Evolutionary conservation across 2,888 invertebrate genomes (phyloP).

Genomic region (Latrodectus hesperus): DNA sequence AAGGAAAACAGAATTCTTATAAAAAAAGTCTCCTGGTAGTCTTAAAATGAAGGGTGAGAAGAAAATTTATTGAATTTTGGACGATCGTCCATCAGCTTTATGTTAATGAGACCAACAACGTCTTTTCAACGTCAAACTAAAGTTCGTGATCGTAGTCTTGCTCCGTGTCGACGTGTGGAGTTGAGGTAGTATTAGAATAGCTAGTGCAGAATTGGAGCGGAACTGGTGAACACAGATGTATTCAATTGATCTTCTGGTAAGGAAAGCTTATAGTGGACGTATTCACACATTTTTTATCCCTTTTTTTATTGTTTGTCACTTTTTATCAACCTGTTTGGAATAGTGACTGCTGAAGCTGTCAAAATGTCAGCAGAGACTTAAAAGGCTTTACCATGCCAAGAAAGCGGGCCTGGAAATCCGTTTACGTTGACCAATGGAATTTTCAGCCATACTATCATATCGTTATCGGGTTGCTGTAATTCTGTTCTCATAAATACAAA

Average conservation of each 20-base stretch:
- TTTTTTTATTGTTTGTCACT: constrained; percentile 5
- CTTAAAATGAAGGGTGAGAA: neutral
- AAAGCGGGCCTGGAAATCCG: no score
- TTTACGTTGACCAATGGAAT: no score
- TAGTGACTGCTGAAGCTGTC: neutral
- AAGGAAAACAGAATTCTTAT: no score
- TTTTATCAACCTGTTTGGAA: constrained; percentile 7
- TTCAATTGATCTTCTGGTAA: constrained; percentile 37
- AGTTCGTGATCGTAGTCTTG: constrained; percentile 32
- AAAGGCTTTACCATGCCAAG: neutral
- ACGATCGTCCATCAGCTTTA: constrained; percentile 47
- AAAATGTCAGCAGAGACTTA: neutral
- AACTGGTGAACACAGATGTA: constrained; percentile 22
- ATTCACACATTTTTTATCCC: constrained; percentile 8
- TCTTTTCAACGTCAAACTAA: constrained; percentile 37
- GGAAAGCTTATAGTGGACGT: constrained; percentile 1
- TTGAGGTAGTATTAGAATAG: neutral
- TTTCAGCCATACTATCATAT: neutral
- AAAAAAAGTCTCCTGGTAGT: neutral
- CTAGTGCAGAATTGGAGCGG: constrained; percentile 1
- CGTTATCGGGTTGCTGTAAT: neutral
- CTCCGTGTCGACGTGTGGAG: neutral
- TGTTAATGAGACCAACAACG: constrained; percentile 40
- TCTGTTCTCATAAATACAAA: neutral
- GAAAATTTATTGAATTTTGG: constrained; percentile 40